Conservation (phyloP, 2,888 invertebrate genomes). For the Drosophila paranaensis region DNA sequence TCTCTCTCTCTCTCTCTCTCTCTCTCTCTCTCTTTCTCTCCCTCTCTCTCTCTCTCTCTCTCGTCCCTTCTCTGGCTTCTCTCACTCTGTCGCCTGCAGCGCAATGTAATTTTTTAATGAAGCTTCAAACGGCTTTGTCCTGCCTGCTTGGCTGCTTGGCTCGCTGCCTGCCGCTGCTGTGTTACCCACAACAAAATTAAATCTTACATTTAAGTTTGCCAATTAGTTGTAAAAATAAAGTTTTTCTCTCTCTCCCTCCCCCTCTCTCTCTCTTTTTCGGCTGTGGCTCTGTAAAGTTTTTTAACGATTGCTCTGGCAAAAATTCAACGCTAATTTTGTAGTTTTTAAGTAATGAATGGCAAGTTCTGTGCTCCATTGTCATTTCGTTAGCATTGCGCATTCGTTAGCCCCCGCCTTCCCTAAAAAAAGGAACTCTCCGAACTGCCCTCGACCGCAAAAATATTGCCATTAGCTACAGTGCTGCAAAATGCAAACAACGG, state of each 20-base stretch:
- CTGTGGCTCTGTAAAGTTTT: slow-evolving; percentile 54
- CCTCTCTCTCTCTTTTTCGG: too few species aligned
- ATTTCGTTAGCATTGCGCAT: slow-evolving; percentile 52
- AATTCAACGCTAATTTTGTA: slow-evolving; percentile 75
- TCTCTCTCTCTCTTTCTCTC: too few species aligned
- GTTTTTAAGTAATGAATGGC: slow-evolving; percentile 79
- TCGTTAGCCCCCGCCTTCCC: neutral
- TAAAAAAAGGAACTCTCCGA: neutral
- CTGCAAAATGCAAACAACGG: slow-evolving; percentile 59
- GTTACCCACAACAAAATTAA: slow-evolving; percentile 73
- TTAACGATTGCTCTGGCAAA: slow-evolving; percentile 71
- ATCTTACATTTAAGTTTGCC: slow-evolving; percentile 82
- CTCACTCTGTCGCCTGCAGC: slow-evolving; percentile 47
- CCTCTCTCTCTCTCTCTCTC: neutral
- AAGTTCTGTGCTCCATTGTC: slow-evolving; percentile 74
- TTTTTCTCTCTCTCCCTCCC: slow-evolving; percentile 20
- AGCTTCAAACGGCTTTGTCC: slow-evolving; percentile 72
- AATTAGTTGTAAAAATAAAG: slow-evolving; percentile 82
- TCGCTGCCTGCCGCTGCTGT: slow-evolving; percentile 24
- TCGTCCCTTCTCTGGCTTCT: too few species aligned
- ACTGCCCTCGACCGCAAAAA: slow-evolving; percentile 45
- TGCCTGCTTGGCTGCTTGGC: slow-evolving; percentile 22
- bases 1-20: neutral
- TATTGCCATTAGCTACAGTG: slow-evolving; percentile 60
- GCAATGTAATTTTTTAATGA: slow-evolving; percentile 78